Conservation (phyloP, 2,888 invertebrate species). For the Ochropleura plecta region DNA sequence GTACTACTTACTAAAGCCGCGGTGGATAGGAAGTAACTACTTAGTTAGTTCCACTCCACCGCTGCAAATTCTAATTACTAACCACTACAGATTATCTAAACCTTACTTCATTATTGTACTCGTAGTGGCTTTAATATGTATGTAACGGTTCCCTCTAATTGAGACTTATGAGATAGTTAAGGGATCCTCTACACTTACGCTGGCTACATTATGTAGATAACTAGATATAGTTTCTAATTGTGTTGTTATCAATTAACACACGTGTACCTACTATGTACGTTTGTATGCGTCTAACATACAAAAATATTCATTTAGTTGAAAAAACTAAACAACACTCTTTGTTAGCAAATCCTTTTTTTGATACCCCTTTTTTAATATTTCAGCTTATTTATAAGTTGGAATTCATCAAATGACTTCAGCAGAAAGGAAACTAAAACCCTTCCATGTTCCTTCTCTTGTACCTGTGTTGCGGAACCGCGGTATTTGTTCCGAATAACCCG, state of each 20-base stretch:
- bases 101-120: constrained; percentile 40
- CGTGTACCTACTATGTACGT: no score
- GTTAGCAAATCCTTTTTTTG: no score
- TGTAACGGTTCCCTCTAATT: constrained; percentile 56
- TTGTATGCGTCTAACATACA: not conserved
- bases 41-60: not conserved
- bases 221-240: constrained; percentile 8
- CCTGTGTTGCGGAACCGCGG: no score
- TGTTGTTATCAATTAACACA: not conserved
- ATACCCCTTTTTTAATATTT: no score
- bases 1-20: not conserved
- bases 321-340: no score
- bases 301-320: not conserved
- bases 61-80: constrained; percentile 35
- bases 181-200: constrained; percentile 24
- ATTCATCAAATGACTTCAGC: no score
- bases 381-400: no score
- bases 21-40: not conserved
- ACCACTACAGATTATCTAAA: constrained; percentile 45
- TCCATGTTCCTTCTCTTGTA: no score
- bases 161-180: constrained; percentile 55
- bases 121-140: constrained; percentile 45
- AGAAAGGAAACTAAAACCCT: no score
- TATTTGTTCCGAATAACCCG: no score
- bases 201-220: constrained; percentile 4